phyloP scores from a whole-genome alignment of 2,113 vertebrate species.

The Lophochroa leadbeateri region DNA sequence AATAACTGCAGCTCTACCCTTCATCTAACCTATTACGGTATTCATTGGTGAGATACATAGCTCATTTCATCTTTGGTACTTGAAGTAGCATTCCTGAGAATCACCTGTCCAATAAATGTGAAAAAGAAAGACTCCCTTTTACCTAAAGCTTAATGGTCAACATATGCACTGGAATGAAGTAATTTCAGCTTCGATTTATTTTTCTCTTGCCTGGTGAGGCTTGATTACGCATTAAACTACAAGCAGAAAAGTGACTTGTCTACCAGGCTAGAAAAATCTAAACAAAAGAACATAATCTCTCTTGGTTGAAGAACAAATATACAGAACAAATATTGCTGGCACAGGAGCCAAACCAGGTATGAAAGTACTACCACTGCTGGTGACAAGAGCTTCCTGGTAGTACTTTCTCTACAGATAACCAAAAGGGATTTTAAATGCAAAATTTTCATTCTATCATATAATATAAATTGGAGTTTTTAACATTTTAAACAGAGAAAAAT shows the following conservation, averaged over 20 bases:
- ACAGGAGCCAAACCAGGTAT: background rate
- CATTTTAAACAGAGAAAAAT: background rate
- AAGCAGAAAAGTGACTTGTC: background rate
- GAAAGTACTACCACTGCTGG: background rate
- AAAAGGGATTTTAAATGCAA: background rate
- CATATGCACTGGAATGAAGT: accelerated
- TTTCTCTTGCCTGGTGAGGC: background rate
- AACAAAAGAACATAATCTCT: background rate
- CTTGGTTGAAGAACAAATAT: background rate
- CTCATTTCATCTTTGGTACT: background rate
- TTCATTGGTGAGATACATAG: background rate
- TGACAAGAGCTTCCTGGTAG: background rate
- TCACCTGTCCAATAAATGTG: background rate
- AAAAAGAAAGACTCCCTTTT: background rate
- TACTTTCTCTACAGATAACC: background rate
- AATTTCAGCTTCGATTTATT: background rate
- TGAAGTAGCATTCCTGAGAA: background rate
- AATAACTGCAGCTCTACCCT: background rate
- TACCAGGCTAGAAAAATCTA: background rate
- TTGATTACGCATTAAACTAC: background rate
- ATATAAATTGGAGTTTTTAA: background rate
- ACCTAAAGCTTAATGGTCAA: background rate
- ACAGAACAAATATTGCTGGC: background rate
- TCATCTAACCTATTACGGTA: background rate
- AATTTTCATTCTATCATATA: background rate